Conservation (phyloP, 2,113 vertebrate genomes). For the Ameiurus melas region DNA sequence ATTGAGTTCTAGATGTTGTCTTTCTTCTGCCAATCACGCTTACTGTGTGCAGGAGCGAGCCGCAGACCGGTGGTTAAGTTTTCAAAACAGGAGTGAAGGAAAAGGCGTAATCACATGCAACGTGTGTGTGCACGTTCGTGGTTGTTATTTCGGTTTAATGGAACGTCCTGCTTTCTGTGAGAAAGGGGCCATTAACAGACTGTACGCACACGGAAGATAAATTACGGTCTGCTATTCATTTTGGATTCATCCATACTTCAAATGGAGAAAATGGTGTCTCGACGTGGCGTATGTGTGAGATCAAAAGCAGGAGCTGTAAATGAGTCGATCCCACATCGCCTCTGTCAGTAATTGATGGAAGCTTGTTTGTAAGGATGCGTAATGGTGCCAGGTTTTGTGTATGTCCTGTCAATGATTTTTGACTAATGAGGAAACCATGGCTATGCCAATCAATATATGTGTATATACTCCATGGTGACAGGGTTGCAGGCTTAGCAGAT, state of each 20-base stretch:
- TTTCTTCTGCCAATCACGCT: neutral
- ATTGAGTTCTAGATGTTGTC: neutral
- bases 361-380: conserved; percentile 31
- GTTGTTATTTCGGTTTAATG: conserved; percentile 47
- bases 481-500: neutral
- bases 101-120: conserved; percentile 41
- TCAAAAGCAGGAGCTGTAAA: conserved; percentile 38
- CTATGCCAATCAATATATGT: conserved; percentile 11
- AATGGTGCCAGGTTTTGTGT: conserved; percentile 33
- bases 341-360: conserved; percentile 44
- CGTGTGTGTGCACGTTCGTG: neutral
- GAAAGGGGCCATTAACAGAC: conserved; percentile 49
- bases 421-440: conserved; percentile 47
- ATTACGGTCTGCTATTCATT: conserved; percentile 42
- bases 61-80: conserved; percentile 34
- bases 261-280: conserved; percentile 37
- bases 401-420: conserved; percentile 45
- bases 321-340: conserved; percentile 33
- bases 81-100: conserved; percentile 17
- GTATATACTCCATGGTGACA: neutral
- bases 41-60: neutral
- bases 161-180: conserved; percentile 38
- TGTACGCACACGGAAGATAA: conserved; percentile 35
- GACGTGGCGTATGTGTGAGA: conserved; percentile 28
- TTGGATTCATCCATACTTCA: conserved; percentile 41